These are phyloP conservation scores for Ellobium chinense DNA, from an alignment of 2,888 invertebrate species.

Conservation along the genomic window DNA sequence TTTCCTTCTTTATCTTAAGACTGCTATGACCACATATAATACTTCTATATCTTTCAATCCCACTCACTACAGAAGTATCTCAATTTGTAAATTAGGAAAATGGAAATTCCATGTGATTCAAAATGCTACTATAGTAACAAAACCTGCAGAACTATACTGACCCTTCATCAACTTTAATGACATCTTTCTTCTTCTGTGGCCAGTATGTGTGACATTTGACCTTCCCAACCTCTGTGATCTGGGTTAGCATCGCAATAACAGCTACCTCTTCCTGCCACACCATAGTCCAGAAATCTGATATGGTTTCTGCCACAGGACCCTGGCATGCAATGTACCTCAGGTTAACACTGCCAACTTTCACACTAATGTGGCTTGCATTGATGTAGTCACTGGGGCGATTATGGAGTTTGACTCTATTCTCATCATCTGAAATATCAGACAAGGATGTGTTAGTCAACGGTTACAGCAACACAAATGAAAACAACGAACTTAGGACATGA, in stretches of 20 bases:
- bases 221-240: conserved; percentile 92
- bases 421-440: conserved; percentile 74
- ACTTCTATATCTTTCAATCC: no score
- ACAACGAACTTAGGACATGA: no score
- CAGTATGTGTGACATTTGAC: conserved; percentile 98
- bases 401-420: conserved; percentile 68
- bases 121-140: no score
- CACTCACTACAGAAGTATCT: no score
- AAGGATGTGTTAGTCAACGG: no score
- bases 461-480: no score
- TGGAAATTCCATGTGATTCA: no score
- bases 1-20: no score
- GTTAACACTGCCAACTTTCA: conserved; percentile 54
- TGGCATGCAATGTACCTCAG: conserved; percentile 74
- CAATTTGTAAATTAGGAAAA: no score
- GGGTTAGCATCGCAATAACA: conserved; percentile 92
- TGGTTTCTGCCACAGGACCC: conserved; percentile 94
- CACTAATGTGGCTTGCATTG: conserved; percentile 65
- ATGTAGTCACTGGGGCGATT: conserved; percentile 63
- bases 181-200: conserved; percentile 82
- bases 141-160: no score
- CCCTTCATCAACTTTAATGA: conserved; percentile 61
- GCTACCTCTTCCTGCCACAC: conserved; percentile 96
- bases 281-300: conserved; percentile 98
- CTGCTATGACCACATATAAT: no score